These are phyloP conservation scores for Pagetopsis macropterus DNA, from an alignment of 2,797 vertebrate genomes.

Conservation along the genomic window DNA sequence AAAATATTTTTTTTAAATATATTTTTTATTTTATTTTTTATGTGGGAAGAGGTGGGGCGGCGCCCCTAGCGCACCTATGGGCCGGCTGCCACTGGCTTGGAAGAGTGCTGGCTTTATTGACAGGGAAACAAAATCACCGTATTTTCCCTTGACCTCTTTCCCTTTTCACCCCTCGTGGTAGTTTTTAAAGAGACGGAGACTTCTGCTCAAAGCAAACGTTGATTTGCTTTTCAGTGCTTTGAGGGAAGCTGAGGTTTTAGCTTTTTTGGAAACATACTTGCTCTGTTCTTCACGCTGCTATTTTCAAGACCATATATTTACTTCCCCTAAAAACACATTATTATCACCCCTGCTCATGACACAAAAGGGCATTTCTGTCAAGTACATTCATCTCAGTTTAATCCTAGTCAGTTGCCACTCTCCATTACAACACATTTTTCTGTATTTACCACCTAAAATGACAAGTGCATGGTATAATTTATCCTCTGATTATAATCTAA, in stretches of 20 bases:
- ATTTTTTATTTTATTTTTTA: too few relatives aligned
- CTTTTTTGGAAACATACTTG: constrained; percentile 2
- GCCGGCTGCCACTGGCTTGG: background rate
- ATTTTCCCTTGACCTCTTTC: constrained; percentile 50
- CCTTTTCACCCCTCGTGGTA: constrained; percentile 37
- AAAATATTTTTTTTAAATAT: too few relatives aligned
- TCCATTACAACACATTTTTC: background rate
- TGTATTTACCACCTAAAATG: constrained; percentile 13
- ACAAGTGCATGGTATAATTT: background rate
- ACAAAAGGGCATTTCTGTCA: background rate
- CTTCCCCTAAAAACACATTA: background rate
- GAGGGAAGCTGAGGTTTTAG: constrained; percentile 3
- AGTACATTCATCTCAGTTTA: constrained; percentile 5
- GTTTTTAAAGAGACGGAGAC: constrained; percentile 36
- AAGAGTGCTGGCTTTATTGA: constrained; percentile 69
- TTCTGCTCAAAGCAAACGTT: constrained; percentile 33
- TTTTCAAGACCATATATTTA: background rate
- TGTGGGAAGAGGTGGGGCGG: too few relatives aligned
- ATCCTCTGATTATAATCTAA: constrained; percentile 12
- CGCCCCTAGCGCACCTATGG: too few relatives aligned
- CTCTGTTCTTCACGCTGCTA: background rate
- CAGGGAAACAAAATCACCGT: constrained; percentile 56
- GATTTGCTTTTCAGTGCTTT: constrained; percentile 34
- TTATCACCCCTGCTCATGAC: background rate
- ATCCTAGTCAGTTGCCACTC: background rate